These are phyloP conservation scores for Vidua chalybeata DNA, from an alignment of 2,113 vertebrate genomes.

Conservation along the genomic window DNA sequence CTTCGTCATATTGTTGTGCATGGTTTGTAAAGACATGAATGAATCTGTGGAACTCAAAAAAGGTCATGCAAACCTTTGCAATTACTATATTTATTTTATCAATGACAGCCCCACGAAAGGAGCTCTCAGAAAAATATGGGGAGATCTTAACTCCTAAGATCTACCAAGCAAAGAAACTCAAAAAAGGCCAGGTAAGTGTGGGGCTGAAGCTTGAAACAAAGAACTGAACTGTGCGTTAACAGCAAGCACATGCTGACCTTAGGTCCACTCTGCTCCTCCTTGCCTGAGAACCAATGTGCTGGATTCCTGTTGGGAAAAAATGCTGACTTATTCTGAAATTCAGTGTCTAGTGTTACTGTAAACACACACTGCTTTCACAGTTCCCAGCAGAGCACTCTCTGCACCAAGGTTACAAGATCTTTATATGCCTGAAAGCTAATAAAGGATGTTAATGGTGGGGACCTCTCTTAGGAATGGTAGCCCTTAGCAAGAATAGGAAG, in stretches of 20 bases:
- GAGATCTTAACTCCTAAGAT: neutral
- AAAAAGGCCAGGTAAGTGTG: neutral
- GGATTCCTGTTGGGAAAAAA: slow-evolving; percentile 6
- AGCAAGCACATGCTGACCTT: neutral
- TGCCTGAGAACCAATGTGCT: neutral
- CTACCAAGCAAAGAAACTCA: neutral
- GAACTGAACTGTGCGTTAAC: neutral
- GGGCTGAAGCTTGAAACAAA: neutral
- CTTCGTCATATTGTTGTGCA: neutral
- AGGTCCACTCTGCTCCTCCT: neutral
- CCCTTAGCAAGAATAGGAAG: neutral
- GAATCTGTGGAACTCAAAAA: neutral
- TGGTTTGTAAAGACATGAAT: neutral
- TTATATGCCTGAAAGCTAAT: neutral
- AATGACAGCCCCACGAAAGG: neutral
- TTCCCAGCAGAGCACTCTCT: neutral
- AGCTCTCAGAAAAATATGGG: neutral
- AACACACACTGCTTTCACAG: neutral
- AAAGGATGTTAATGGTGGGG: neutral
- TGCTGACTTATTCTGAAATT: neutral
- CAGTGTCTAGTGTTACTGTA: neutral
- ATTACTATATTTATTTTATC: neutral
- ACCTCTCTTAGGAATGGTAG: neutral
- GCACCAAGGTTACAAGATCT: neutral
- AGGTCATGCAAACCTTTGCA: neutral